Conservation (phyloP, 2,888 invertebrate species). For the Orthosia cruda region DNA sequence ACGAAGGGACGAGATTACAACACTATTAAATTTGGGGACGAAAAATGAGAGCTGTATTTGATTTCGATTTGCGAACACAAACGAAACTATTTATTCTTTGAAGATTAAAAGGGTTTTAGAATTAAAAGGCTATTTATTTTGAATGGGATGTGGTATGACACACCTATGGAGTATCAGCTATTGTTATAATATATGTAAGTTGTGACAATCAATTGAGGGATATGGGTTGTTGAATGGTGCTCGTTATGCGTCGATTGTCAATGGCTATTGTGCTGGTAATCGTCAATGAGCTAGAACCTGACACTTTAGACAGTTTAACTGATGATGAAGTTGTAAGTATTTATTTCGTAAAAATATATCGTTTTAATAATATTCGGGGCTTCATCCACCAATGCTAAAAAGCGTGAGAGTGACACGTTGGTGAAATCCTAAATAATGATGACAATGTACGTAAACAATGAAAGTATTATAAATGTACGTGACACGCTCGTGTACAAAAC, state of each 20-base stretch:
- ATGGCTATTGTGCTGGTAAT: conserved; percentile 24
- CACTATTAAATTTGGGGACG: conserved; percentile 80
- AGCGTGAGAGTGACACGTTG: conserved; percentile 7
- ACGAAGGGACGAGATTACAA: conserved; percentile 76
- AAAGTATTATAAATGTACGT: conserved; percentile 36
- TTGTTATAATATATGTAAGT: conserved; percentile 42
- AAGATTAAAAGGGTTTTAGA: conserved; percentile 58
- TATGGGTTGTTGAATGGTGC: conserved; percentile 48
- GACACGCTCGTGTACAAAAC: conserved; percentile 41
- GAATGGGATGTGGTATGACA: conserved; percentile 13
- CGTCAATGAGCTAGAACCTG: conserved; percentile 17
- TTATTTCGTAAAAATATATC: background rate
- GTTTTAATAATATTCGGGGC: conserved; percentile 3
- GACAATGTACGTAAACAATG: conserved; percentile 43
- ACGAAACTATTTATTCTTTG: conserved; percentile 59
- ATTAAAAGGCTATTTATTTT: conserved; percentile 55
- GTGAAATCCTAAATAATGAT: conserved; percentile 40
- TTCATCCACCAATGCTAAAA: conserved; percentile 12
- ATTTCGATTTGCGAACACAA: conserved; percentile 73
- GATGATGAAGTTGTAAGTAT: background rate
- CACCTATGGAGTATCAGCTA: conserved; percentile 15
- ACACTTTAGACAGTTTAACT: background rate
- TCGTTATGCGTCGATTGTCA: conserved; percentile 50
- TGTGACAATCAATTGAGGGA: conserved; percentile 41
- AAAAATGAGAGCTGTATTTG: conserved; percentile 81